These are phyloP conservation scores for Zosterops borbonicus DNA, from an alignment of 2,113 vertebrate species.

Conservation along the genomic window DNA sequence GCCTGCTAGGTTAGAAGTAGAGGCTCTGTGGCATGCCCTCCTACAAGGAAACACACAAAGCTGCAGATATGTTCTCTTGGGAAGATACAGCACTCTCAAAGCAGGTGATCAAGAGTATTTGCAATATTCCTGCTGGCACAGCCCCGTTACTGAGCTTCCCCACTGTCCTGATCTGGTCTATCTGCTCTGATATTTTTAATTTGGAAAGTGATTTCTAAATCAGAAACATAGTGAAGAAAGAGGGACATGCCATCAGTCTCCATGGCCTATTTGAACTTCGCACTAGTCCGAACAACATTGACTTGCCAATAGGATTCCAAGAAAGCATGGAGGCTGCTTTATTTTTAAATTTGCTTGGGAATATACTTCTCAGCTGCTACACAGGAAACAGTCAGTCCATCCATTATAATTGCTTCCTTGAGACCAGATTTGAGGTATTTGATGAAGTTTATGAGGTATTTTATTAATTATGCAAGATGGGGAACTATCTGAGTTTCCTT, in stretches of 20 bases:
- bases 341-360: constrained; percentile 38
- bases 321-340: neutral
- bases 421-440: constrained; percentile 9
- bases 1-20: neutral
- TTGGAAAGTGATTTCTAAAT: constrained; percentile 19
- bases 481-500: constrained; percentile 18
- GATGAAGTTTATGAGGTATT: neutral
- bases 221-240: neutral
- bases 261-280: constrained; percentile 17
- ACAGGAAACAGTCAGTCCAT: neutral
- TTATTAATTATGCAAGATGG: constrained; percentile 17
- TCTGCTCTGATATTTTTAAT: neutral
- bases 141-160: neutral
- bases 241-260: constrained; percentile 16
- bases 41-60: neutral
- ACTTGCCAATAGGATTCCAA: constrained; percentile 21
- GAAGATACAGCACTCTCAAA: neutral
- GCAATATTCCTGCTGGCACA: neutral
- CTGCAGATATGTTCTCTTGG: neutral
- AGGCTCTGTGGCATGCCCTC: neutral
- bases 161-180: neutral
- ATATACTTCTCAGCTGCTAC: constrained; percentile 16
- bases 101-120: neutral
- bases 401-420: neutral
- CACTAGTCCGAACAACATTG: neutral